Conservation (phyloP, 1,140 invertebrate species). For the Lucilia cuprina region DNA sequence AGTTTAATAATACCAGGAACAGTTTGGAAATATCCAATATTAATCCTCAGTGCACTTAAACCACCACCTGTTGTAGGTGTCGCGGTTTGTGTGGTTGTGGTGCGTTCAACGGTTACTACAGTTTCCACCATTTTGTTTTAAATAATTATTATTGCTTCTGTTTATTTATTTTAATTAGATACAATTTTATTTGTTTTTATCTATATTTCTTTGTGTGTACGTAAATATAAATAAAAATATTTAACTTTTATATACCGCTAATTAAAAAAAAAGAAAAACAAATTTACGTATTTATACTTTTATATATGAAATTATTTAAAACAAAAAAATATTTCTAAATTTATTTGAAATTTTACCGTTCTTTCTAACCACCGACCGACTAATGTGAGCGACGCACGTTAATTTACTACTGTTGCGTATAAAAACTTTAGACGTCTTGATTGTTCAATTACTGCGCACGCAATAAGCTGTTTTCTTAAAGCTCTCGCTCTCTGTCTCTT, state of each 20-base stretch:
- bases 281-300: not conserved
- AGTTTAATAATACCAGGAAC: slow-evolving; percentile 70
- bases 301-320: not conserved
- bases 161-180: not conserved
- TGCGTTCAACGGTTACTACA: slow-evolving; percentile 69
- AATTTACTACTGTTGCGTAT: slow-evolving; percentile 14
- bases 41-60: slow-evolving; percentile 65
- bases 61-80: slow-evolving; percentile 65
- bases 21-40: slow-evolving; percentile 70
- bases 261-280: not conserved
- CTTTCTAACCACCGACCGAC: not conserved
- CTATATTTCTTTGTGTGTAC: not conserved
- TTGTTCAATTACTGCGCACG: not conserved
- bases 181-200: not conserved
- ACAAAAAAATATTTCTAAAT: not conserved
- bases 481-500: not conserved
- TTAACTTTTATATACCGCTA: not conserved
- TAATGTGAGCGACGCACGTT: slow-evolving; percentile 16
- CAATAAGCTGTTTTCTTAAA: not conserved
- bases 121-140: slow-evolving; percentile 71
- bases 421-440: not conserved
- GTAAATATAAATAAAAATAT: not conserved
- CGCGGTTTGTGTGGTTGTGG: slow-evolving; percentile 67
- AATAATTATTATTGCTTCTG: not conserved
- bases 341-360: not conserved